phyloP scores from a whole-genome alignment of 1,140 invertebrate genomes.

The Pogonomyrmex californicus region DNA sequence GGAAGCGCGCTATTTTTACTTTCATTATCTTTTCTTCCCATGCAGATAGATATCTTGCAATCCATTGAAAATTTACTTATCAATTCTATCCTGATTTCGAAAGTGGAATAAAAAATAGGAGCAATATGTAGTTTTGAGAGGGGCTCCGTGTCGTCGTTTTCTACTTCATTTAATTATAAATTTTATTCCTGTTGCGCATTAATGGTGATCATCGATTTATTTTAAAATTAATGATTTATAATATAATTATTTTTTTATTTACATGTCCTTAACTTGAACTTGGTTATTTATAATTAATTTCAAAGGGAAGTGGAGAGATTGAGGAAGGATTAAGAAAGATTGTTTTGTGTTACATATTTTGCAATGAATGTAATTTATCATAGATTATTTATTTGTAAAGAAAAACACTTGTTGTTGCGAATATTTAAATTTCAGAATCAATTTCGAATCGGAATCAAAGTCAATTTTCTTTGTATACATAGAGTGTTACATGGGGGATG shows the following conservation, averaged over 20 bases:
- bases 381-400: neutral
- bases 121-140: neutral
- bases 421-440: constrained; percentile 25
- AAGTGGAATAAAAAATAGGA: neutral
- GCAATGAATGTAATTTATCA: neutral
- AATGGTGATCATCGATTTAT: neutral
- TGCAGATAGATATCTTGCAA: neutral
- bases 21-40: constrained; percentile 19
- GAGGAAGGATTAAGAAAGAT: neutral
- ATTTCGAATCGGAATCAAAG: neutral
- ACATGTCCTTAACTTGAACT: neutral
- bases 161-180: neutral
- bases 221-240: neutral
- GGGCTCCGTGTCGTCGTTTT: neutral
- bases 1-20: constrained; percentile 30
- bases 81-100: neutral
- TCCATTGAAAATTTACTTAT: constrained; percentile 21
- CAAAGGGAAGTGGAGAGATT: neutral
- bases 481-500: neutral
- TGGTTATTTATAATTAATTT: neutral
- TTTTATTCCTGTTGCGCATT: neutral
- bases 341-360: neutral
- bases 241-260: neutral
- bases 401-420: neutral
- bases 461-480: neutral